Conservation (phyloP, 2,888 invertebrate species). For the Branchellion lobata region DNA sequence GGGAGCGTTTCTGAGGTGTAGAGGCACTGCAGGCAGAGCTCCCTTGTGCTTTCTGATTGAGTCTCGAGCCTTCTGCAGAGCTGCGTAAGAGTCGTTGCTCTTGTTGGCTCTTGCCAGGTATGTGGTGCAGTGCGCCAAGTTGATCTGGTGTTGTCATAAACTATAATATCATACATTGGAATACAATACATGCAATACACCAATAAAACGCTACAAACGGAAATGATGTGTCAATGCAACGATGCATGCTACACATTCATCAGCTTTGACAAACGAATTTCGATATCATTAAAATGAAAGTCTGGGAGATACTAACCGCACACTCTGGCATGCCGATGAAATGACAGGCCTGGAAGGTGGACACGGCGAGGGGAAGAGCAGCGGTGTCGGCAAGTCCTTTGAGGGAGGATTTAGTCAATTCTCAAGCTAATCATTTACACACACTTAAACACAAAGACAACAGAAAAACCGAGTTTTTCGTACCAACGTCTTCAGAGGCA, state of each 20-base stretch:
- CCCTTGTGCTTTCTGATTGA: conserved; percentile 70
- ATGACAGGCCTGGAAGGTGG: conserved; percentile 77
- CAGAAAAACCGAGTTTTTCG: conserved; percentile 47
- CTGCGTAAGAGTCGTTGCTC: conserved; percentile 69
- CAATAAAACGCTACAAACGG: background rate
- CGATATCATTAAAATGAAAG: background rate
- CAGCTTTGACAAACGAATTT: background rate
- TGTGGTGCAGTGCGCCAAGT: conserved; percentile 76
- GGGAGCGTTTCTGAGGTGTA: conserved; percentile 79
- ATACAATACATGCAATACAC: background rate
- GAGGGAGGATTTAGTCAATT: background rate
- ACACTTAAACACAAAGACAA: background rate
- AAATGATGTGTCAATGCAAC: background rate
- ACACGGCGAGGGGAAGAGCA: conserved; percentile 71
- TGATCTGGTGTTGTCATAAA: conserved; percentile 55
- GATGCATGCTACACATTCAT: background rate
- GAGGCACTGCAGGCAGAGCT: conserved; percentile 73
- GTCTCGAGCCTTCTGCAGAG: conserved; percentile 68
- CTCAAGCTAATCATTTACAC: background rate
- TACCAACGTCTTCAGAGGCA: conserved; percentile 78
- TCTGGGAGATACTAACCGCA: conserved; percentile 67
- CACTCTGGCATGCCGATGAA: conserved; percentile 80
- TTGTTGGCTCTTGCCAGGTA: conserved; percentile 77
- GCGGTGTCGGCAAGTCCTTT: conserved; percentile 64
- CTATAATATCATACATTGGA: background rate